Evolutionary conservation across 2,797 vertebrate species (phyloP).

Genomic region (Delichon dasypus): DNA sequence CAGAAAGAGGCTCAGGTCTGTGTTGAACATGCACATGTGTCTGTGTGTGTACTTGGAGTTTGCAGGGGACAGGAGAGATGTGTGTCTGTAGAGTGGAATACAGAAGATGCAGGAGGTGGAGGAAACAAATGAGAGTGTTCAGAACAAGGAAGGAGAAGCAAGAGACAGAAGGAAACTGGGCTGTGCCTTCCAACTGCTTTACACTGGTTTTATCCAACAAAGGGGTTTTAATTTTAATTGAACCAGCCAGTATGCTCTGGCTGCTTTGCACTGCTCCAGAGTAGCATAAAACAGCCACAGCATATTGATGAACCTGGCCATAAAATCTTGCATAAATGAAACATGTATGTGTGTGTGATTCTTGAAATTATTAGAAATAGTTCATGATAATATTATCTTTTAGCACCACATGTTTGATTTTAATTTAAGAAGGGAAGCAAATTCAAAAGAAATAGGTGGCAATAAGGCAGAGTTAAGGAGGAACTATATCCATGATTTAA

Average conservation of each 20-base stretch:
- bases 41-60: background rate
- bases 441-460: background rate
- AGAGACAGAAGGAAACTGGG: background rate
- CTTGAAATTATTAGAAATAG: slow-evolving; percentile 8
- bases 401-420: background rate
- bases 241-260: slow-evolving; percentile 2
- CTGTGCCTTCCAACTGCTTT: background rate
- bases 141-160: background rate
- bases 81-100: background rate
- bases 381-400: background rate
- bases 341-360: background rate
- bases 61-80: background rate
- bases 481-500: background rate
- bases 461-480: background rate
- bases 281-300: slow-evolving; percentile 28
- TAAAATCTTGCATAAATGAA: slow-evolving; percentile 30
- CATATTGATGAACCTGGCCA: slow-evolving; percentile 1
- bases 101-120: background rate
- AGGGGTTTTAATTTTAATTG: slow-evolving; percentile 33
- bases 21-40: background rate
- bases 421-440: background rate
- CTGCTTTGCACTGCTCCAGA: slow-evolving; percentile 22
- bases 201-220: slow-evolving; percentile 29
- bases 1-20: background rate
- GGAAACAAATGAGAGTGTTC: background rate